phyloP scores from a whole-genome alignment of 1,140 invertebrate genomes.

The Temnothorax nylanderi region DNA sequence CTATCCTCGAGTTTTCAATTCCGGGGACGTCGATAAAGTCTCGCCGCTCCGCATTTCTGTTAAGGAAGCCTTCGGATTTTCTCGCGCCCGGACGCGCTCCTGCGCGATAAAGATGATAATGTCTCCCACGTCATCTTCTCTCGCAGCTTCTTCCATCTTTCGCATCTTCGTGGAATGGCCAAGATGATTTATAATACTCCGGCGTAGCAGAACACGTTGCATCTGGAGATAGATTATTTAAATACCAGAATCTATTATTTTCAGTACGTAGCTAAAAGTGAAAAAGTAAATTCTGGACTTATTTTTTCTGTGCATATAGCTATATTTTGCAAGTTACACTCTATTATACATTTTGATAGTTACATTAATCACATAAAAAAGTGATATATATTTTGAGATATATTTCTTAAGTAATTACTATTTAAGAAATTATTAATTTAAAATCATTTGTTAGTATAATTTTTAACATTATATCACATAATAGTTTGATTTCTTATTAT shows the following conservation, averaged over 20 bases:
- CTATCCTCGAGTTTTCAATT: slow-evolving; percentile 43
- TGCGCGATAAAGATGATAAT: slow-evolving; percentile 34
- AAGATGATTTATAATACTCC: slow-evolving; percentile 16
- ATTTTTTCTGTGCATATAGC: neutral
- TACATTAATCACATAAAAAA: neutral
- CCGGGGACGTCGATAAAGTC: slow-evolving; percentile 35
- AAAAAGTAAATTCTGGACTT: neutral
- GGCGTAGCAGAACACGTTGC: neutral
- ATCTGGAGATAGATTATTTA: neutral
- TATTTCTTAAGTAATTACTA: neutral
- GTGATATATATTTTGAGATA: neutral
- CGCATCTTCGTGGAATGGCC: neutral
- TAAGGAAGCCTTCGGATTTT: slow-evolving; percentile 39
- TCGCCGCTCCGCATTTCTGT: slow-evolving; percentile 35
- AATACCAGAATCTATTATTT: slow-evolving; percentile 3
- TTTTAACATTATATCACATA: neutral
- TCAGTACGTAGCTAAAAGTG: neutral
- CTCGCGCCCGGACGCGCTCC: slow-evolving; percentile 14
- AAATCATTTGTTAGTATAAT: no score
- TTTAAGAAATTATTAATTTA: no score
- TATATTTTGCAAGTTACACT: neutral
- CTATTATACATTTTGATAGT: neutral
- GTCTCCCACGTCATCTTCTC: neutral
- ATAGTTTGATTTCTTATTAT: neutral
- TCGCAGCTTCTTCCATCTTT: neutral